Conservation (phyloP, 2,888 invertebrate species). For the Ypsolopha sequella region DNA sequence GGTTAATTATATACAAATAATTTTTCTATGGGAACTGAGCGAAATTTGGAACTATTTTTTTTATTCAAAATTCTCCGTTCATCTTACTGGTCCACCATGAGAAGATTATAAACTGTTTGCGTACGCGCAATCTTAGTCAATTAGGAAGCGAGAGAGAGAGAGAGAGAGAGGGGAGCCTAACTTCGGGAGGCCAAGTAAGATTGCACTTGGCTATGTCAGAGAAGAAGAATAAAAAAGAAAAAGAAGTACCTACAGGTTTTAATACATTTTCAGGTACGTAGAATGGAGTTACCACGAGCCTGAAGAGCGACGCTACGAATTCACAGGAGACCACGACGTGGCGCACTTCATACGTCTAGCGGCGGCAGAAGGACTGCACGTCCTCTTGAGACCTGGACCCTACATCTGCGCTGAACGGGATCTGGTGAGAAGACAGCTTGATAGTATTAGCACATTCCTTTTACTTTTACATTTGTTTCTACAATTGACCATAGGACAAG, state of each 20-base stretch:
- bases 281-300: slow-evolving; percentile 94
- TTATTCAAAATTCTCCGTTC: too few species aligned
- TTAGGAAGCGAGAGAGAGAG: too few species aligned
- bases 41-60: too few species aligned
- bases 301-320: slow-evolving; percentile 74
- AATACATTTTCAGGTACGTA: slow-evolving; percentile 74
- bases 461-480: background rate
- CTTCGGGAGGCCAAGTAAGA: background rate
- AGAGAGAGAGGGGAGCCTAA: background rate
- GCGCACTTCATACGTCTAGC: slow-evolving; percentile 79
- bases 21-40: too few species aligned
- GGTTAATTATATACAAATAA: too few species aligned
- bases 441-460: background rate
- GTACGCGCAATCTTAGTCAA: too few species aligned
- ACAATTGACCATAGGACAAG: background rate
- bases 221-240: background rate
- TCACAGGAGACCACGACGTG: slow-evolving; percentile 78
- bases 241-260: too few species aligned
- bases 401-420: slow-evolving; percentile 95
- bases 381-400: slow-evolving; percentile 88
- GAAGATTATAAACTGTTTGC: too few species aligned
- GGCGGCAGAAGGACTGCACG: slow-evolving; percentile 81
- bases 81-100: too few species aligned
- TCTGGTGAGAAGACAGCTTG: slow-evolving; percentile 38
- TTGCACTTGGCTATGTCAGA: background rate